Base-by-base conservation (phyloP, 2,113 vertebrate genomes). In the Sphaerodactylus townsendi region DNA sequence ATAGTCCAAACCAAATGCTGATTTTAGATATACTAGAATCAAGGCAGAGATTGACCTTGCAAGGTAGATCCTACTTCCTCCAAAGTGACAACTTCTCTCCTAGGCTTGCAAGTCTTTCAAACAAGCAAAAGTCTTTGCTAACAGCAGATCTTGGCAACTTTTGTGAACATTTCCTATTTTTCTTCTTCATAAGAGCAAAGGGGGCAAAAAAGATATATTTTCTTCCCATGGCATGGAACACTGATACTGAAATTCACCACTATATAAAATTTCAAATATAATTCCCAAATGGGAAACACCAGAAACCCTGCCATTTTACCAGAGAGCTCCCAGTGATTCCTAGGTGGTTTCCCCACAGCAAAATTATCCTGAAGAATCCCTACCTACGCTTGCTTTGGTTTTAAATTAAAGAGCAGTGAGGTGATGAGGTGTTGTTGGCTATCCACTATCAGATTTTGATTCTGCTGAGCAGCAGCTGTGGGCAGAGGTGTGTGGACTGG, bases 91-190 rank as follows among this genome's bases (percentile, higher is more conserved):
- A n/a, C n/a, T n/a, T n/a, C n/a, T n/a, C 91, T 91, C 90, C 82
- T 19, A 90, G 89, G 90, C 87, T 90, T 91, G 89, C 88, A 91
- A 90, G 84, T 94, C 89, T 91, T 88, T 92, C 92, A 93, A 90
- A 73, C 77, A 90, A 85, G 68, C 75, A 56, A 11, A 91, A 87
- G 91, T 92, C 90, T 87, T 92, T 73, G 87, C 77, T 88, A 94
- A 90, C 92, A 94, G 89, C 90, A 92, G 89, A 85, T 92, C 90
- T 92, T 91, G 44, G 30, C 85, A 85, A 86, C 53, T 93, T 79
- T 92, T 95, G 90, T 87, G 83, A 93, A 93, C 77, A 91, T 93
- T 92, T 87, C 73, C 89, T 85, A 91, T 90, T 92, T 90, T 86
- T 87, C 87, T 83, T 82, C 84, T 90, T 90, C 91, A 89, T 91